A percentile compares a stretch with the other conserved stretches of the same genome.
phyloP scores from a whole-genome alignment of 2,113 vertebrate genomes.

The Columba janthina region DNA sequence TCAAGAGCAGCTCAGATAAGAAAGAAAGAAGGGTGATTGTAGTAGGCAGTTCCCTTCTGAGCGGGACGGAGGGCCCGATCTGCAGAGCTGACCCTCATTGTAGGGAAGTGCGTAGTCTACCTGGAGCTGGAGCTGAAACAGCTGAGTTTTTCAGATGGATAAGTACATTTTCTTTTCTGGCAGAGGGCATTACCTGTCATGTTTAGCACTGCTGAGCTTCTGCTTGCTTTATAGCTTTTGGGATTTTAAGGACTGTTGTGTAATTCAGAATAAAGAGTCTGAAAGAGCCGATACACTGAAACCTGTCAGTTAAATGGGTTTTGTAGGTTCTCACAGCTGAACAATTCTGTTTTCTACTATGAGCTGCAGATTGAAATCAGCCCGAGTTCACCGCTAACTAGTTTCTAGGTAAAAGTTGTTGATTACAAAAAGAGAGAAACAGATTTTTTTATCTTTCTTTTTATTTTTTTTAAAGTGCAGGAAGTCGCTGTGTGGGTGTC shows the following conservation, averaged over 20 bases:
- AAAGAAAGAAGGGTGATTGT: too few relatives aligned
- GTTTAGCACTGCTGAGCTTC: background rate
- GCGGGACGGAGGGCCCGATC: too few relatives aligned
- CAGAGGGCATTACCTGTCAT: background rate
- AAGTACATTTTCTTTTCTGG: background rate
- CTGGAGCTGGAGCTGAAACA: too few relatives aligned
- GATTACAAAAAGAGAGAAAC: constrained; percentile 81
- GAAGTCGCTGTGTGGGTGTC: constrained; percentile 82
- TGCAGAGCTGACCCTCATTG: too few relatives aligned
- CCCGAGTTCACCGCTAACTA: constrained; percentile 54
- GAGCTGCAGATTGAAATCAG: constrained; percentile 73
- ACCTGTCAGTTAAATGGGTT: constrained; percentile 62
- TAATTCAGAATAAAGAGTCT: background rate
- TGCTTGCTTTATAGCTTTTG: background rate
- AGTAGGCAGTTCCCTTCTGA: too few relatives aligned
- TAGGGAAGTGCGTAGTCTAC: too few relatives aligned
- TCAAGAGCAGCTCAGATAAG: too few relatives aligned
- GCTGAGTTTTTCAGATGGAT: background rate
- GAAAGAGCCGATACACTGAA: constrained; percentile 44
- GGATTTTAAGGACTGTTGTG: background rate
- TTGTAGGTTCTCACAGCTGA: constrained; percentile 65
- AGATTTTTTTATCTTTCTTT: constrained; percentile 69
- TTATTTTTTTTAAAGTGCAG: constrained; percentile 73
- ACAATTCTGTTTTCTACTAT: constrained; percentile 67
- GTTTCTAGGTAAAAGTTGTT: constrained; percentile 87